Conservation (phyloP, 2,113 vertebrate genomes). For the Macrotus californicus region DNA sequence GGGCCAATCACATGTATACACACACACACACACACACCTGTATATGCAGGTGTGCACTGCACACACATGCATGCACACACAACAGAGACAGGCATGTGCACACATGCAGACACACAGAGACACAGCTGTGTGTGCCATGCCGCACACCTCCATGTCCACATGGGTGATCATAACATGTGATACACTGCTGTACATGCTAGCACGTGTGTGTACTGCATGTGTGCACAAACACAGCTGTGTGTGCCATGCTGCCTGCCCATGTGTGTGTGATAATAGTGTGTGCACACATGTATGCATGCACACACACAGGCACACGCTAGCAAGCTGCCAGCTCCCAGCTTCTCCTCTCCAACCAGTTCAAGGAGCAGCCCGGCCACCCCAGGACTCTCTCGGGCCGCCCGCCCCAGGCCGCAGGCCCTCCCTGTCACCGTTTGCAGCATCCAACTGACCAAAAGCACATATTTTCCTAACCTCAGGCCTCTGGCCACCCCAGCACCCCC, state of each 20-base stretch:
- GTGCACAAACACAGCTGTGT: background rate
- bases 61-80: no score
- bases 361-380: background rate
- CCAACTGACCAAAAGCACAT: background rate
- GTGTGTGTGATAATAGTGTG: background rate
- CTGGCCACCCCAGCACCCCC: background rate
- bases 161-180: background rate
- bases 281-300: rapidly evolving
- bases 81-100: background rate
- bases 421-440: background rate
- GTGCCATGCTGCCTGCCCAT: background rate
- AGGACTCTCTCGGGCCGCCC: background rate
- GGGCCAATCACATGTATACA: background rate
- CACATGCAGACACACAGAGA: background rate
- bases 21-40: background rate
- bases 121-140: no score
- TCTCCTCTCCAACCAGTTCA: no score
- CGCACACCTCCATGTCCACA: background rate
- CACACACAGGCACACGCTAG: no score
- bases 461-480: background rate
- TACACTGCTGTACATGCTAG: no score
- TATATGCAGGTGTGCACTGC: no score
- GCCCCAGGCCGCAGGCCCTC: background rate
- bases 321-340: background rate
- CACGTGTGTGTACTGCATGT: background rate